phyloP scores from a whole-genome alignment of 2,888 invertebrate genomes.

The Lepeophtheirus nordmannii region DNA sequence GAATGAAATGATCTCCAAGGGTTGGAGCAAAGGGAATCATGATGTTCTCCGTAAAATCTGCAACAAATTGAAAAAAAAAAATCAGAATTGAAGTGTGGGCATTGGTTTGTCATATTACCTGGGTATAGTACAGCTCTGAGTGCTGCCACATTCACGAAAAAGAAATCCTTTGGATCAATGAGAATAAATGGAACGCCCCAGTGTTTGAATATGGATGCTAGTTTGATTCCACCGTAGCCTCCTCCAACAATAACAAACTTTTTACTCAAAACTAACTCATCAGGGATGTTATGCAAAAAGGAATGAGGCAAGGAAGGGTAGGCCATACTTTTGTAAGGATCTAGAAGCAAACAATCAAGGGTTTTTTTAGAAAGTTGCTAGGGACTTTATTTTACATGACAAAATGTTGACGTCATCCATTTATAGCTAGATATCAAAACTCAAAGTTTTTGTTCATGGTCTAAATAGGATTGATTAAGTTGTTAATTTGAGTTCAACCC shows the following conservation, averaged over 20 bases:
- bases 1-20: slow-evolving; percentile 14
- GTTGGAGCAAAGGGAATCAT: not conserved
- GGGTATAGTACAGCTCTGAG: not conserved
- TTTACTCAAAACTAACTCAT: not conserved
- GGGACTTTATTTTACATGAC: too few relatives aligned
- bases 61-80: too few relatives aligned
- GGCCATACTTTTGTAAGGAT: not conserved
- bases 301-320: not conserved
- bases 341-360: not conserved
- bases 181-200: slow-evolving; percentile 15
- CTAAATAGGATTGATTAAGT: too few relatives aligned
- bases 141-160: slow-evolving; percentile 9
- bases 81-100: not conserved
- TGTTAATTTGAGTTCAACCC: too few relatives aligned
- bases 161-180: slow-evolving; percentile 22
- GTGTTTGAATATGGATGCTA: not conserved
- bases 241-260: slow-evolving; percentile 13
- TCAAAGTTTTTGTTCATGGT: too few relatives aligned
- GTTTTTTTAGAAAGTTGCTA: not conserved
- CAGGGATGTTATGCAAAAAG: not conserved
- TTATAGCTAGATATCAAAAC: too few relatives aligned
- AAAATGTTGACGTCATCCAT: too few relatives aligned
- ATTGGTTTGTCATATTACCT: not conserved
- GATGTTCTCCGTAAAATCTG: not conserved
- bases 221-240: slow-evolving; percentile 2